phyloP scores from a whole-genome alignment of 2,797 vertebrate genomes.

The Acanthurus lineatus region DNA sequence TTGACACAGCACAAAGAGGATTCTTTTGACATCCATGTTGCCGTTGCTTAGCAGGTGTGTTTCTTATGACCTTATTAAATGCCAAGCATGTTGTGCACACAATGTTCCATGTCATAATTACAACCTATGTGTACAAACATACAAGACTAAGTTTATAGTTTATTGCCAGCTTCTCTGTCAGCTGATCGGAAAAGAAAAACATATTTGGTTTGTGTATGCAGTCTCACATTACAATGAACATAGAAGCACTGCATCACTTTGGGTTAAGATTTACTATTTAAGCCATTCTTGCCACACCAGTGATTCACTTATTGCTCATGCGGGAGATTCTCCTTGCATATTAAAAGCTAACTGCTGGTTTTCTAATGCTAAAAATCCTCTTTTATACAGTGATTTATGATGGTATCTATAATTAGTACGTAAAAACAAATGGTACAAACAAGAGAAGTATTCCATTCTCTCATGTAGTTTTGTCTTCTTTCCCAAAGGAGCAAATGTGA shows the following conservation, averaged over 20 bases:
- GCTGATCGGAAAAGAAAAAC: neutral
- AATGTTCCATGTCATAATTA: too few species aligned
- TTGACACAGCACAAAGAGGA: too few species aligned
- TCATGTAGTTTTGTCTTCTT: constrained; percentile 3
- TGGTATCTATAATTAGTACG: neutral
- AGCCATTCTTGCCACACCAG: neutral
- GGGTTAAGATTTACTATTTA: neutral
- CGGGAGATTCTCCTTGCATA: neutral
- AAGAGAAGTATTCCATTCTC: neutral
- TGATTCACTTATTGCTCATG: neutral
- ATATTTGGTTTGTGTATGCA: neutral
- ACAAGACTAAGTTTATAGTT: too few species aligned
- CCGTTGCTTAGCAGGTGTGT: too few species aligned
- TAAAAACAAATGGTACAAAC: neutral
- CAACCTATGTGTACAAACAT: too few species aligned
- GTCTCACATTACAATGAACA: neutral
- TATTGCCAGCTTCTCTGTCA: too few species aligned
- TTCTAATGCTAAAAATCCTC: neutral
- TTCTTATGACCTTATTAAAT: neutral
- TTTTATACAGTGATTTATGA: neutral
- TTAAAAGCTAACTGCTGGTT: neutral
- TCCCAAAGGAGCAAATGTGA: constrained; percentile 92
- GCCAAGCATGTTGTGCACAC: neutral
- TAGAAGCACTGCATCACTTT: neutral
- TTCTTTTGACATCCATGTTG: too few species aligned